phyloP scores from a whole-genome alignment of 2,797 vertebrate species.

The Anguilla obscura region DNA sequence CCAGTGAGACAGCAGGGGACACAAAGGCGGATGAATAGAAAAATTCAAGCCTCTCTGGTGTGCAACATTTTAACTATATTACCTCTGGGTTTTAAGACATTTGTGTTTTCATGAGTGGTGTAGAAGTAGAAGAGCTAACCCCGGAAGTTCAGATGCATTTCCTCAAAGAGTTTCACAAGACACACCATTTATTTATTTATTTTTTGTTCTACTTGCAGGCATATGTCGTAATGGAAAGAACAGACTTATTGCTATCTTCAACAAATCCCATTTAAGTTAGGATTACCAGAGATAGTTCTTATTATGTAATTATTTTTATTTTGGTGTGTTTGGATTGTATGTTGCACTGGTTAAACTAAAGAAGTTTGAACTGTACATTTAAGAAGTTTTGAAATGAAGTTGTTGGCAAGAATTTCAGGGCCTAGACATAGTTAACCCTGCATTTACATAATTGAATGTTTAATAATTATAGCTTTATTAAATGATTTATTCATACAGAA shows the following conservation, averaged over 20 bases:
- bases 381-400: not conserved
- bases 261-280: not conserved
- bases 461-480: conserved; percentile 21
- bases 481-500: not conserved
- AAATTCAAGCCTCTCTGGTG: not conserved
- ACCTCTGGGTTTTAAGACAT: not conserved
- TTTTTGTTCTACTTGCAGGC: not conserved
- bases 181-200: not conserved
- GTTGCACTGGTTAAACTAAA: not conserved
- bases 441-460: not conserved
- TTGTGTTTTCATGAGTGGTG: not conserved
- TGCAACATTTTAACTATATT: not conserved
- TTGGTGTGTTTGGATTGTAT: not conserved
- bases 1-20: conserved; percentile 33
- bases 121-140: not conserved
- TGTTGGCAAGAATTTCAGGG: not conserved
- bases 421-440: not conserved
- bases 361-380: not conserved
- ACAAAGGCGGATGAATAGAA: conserved; percentile 43
- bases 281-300: not conserved
- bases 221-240: not conserved
- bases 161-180: not conserved
- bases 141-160: not conserved
- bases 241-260: not conserved
- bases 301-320: not conserved